Percentiles rank a stretch among this genome's conserved stretches.
Conservation (phyloP, 2,888 invertebrate species). For the Mycogona germanica region DNA sequence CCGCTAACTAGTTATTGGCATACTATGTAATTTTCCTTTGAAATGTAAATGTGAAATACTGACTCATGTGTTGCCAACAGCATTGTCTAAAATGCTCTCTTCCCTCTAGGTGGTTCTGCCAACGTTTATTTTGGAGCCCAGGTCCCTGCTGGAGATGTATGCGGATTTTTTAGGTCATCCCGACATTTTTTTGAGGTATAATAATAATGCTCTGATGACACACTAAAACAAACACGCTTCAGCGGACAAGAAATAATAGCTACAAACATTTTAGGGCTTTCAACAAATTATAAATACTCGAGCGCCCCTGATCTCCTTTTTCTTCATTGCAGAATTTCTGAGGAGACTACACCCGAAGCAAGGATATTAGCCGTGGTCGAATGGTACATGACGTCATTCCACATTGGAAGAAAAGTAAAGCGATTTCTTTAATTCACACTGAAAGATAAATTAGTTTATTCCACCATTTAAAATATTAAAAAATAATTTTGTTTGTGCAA, state of each 20-base stretch:
- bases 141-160: conserved; percentile 41
- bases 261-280: background rate
- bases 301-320: background rate
- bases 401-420: conserved; percentile 34
- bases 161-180: conserved; percentile 41
- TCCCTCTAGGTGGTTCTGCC: conserved; percentile 35
- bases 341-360: conserved; percentile 29
- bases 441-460: no score
- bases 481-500: no score
- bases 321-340: conserved; percentile 23
- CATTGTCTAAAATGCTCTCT: background rate
- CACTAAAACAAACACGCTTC: background rate
- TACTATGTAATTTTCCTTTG: background rate
- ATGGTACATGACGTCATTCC: conserved; percentile 41
- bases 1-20: background rate
- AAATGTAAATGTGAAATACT: background rate
- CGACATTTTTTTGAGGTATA: conserved; percentile 35
- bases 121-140: conserved; percentile 39
- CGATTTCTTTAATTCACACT: no score
- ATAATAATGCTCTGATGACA: background rate
- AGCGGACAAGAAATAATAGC: no score
- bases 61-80: background rate
- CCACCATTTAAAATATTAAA: background rate
- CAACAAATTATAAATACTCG: background rate
- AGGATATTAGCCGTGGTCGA: conserved; percentile 37